Conservation (phyloP, 2,888 invertebrate species). For the Girardia tigrina region DNA sequence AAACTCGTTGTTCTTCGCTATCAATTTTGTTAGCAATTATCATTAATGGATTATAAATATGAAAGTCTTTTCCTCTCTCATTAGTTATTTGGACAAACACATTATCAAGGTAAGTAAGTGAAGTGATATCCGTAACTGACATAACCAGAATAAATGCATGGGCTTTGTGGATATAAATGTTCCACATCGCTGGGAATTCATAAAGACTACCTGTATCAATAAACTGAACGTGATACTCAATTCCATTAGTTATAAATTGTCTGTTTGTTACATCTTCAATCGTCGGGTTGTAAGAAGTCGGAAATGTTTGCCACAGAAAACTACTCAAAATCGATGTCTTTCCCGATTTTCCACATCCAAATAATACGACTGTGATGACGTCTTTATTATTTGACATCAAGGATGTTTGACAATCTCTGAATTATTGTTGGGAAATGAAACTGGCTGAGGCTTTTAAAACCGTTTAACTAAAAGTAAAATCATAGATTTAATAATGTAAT, state of each 20-base stretch:
- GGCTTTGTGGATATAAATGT: conserved; percentile 11
- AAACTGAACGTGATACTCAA: background rate
- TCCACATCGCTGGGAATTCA: conserved; percentile 3
- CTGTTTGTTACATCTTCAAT: conserved; percentile 8
- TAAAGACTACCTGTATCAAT: conserved; percentile 3
- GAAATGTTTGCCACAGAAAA: conserved; percentile 7
- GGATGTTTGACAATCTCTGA: no score
- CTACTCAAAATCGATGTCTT: conserved; percentile 1
- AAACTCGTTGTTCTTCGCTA: background rate
- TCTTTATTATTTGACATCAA: background rate
- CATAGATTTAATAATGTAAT: no score
- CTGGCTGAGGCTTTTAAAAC: no score
- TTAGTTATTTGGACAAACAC: background rate
- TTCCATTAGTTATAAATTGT: background rate
- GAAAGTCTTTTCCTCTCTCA: conserved; percentile 8
- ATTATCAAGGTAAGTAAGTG: background rate
- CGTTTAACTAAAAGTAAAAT: no score
- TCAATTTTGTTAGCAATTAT: conserved; percentile 1
- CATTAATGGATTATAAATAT: background rate
- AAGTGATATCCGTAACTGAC: background rate
- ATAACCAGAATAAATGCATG: background rate
- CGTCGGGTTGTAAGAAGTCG: background rate
- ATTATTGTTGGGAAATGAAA: no score
- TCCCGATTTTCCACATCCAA: conserved; percentile 14
- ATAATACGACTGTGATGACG: background rate